Percentiles rank a stretch among this genome's conserved stretches.
Evolutionary conservation across 2,888 invertebrate genomes (phyloP).

Genomic region (Baccha elongata): DNA sequence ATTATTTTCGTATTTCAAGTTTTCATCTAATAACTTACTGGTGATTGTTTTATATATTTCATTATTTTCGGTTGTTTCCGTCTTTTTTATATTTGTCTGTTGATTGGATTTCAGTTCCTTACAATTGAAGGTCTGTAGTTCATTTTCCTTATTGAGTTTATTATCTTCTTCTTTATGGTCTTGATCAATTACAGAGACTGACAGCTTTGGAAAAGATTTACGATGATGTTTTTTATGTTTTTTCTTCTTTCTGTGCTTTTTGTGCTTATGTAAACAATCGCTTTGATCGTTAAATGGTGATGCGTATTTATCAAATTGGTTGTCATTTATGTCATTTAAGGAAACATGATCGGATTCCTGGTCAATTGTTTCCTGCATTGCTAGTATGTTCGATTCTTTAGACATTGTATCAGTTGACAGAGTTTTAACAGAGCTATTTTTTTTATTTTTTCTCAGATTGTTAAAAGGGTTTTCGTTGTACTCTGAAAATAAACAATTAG

Average conservation of each 20-base stretch:
- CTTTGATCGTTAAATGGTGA: slow-evolving; percentile 39
- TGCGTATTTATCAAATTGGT: slow-evolving; percentile 33
- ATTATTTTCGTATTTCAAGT: slow-evolving; percentile 78
- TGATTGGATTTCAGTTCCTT: background rate
- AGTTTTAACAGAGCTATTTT: slow-evolving; percentile 51
- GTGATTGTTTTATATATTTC: background rate
- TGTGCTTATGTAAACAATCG: slow-evolving; percentile 84
- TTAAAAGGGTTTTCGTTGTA: slow-evolving; percentile 81
- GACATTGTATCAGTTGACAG: background rate
- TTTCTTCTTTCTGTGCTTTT: slow-evolving; percentile 90
- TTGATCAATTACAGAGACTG: slow-evolving; percentile 63
- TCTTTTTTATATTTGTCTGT: background rate
- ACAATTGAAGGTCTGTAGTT: background rate
- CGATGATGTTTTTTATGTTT: slow-evolving; percentile 91
- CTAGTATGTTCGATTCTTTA: slow-evolving; percentile 6
- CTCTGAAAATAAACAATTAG: too few relatives aligned
- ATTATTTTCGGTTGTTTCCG: background rate
- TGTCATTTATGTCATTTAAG: slow-evolving; percentile 63
- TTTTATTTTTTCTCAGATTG: slow-evolving; percentile 81
- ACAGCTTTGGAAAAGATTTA: slow-evolving; percentile 39
- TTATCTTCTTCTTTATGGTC: slow-evolving; percentile 62
- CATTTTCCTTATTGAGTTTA: background rate
- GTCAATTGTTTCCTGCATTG: background rate
- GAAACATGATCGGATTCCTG: background rate
- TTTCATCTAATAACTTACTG: background rate